phyloP scores from a whole-genome alignment of 2,888 invertebrate genomes.

The Therioaphis trifolii region DNA sequence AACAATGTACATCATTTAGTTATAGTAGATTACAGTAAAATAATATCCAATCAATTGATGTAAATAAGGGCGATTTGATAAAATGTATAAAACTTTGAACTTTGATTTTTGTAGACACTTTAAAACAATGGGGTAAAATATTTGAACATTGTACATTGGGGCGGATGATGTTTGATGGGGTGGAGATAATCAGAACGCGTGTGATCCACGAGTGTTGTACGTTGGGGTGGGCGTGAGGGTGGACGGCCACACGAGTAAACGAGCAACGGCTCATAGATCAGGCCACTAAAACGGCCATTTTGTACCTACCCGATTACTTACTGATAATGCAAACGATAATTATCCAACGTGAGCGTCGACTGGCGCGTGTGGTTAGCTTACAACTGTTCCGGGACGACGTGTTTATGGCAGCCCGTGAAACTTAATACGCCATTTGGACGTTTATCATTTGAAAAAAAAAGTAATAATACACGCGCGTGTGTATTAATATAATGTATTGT shows the following conservation, averaged over 20 bases:
- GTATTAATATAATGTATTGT: background rate
- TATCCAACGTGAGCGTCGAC: slow-evolving; percentile 15
- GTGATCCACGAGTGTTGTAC: background rate
- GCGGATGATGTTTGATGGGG: background rate
- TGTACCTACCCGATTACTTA: slow-evolving; percentile 34
- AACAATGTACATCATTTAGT: too few species aligned
- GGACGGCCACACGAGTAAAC: background rate
- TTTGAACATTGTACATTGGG: background rate
- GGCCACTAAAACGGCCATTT: slow-evolving; percentile 46
- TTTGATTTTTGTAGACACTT: background rate
- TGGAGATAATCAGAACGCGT: slow-evolving; percentile 16
- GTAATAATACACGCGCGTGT: slow-evolving; percentile 16
- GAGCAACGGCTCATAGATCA: background rate
- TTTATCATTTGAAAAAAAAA: slow-evolving; percentile 45
- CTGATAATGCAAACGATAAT: slow-evolving; percentile 28
- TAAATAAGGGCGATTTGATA: background rate
- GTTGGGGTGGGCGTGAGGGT: slow-evolving; percentile 12
- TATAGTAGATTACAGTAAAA: too few species aligned
- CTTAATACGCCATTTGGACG: slow-evolving; percentile 56
- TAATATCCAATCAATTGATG: background rate
- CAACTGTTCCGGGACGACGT: slow-evolving; percentile 31
- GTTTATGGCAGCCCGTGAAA: slow-evolving; percentile 47
- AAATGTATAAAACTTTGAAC: background rate
- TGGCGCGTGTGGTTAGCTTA: background rate
- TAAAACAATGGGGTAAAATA: background rate